A percentile compares a stretch with the other conserved stretches of the same genome.
These are phyloP conservation scores for Zoanthus sansibaricus DNA, from an alignment of 92 coral and sea anemone genomes.

Conservation along the genomic window DNA sequence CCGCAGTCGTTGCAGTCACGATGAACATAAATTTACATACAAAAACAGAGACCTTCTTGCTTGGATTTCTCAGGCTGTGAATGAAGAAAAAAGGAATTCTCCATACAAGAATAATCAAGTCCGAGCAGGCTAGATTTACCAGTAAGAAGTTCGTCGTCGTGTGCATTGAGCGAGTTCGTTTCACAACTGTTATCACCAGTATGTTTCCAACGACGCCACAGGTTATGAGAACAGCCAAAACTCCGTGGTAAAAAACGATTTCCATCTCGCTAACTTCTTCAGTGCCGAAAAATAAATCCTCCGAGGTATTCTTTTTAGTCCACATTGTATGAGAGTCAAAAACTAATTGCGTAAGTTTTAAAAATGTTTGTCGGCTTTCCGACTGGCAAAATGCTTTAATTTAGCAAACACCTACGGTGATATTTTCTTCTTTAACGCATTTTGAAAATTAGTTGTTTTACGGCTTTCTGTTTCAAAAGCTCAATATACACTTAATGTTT, in stretches of 20 bases:
- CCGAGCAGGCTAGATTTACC: conserved; percentile 41
- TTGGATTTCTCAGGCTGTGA: conserved; percentile 39
- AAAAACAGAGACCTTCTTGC: conserved; percentile 7
- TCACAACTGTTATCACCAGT: conserved; percentile 15
- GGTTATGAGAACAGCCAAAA: conserved; percentile 16
- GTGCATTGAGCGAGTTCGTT: conserved; percentile 30
- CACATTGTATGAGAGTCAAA: neutral
- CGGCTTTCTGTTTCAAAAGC: neutral
- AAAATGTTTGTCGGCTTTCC: neutral
- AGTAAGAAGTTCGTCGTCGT: conserved; percentile 39
- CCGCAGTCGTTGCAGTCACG: conserved; percentile 33
- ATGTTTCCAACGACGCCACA: conserved; percentile 20
- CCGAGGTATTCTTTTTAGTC: conserved; percentile 1
- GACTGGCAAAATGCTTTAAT: neutral
- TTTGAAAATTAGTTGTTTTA: neutral
- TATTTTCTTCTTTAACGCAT: neutral
- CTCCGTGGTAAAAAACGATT: neutral
- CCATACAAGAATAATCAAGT: conserved; percentile 34
- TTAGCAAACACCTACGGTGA: neutral
- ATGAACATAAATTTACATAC: conserved; percentile 55
- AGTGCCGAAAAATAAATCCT: neutral
- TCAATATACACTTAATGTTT: neutral
- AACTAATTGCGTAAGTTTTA: too few species aligned
- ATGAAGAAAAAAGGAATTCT: conserved; percentile 39
- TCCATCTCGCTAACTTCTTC: conserved; percentile 24